Evolutionary conservation across 2,113 vertebrate species (phyloP).

Genomic region (Dascyllus trimaculatus): DNA sequence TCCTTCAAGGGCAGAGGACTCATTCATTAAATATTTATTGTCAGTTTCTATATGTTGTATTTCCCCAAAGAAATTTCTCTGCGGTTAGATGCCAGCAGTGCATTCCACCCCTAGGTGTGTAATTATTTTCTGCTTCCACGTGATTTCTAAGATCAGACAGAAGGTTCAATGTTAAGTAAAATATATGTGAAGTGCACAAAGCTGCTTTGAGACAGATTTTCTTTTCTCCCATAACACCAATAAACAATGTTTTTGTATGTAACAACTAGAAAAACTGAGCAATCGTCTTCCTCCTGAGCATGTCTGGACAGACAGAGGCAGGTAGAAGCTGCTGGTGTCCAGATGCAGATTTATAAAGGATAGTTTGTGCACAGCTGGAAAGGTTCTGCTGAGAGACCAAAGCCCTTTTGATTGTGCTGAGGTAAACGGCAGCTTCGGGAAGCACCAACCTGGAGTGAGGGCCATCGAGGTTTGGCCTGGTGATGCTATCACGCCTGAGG

Average conservation of each 20-base stretch:
- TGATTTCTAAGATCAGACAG: not conserved
- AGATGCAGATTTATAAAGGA: conserved; percentile 21
- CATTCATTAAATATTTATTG: conserved; percentile 9
- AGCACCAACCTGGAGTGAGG: not conserved
- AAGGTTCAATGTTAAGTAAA: not conserved
- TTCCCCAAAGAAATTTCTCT: not conserved
- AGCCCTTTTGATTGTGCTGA: conserved; percentile 35
- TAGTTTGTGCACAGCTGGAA: conserved; percentile 46
- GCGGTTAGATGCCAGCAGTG: not conserved
- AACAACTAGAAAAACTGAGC: not conserved
- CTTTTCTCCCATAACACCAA: not conserved
- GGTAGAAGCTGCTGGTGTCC: conserved; percentile 27
- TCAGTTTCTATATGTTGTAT: not conserved
- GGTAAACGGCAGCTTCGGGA: conserved; percentile 15
- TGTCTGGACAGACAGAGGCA: conserved; percentile 25
- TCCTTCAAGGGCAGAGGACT: conserved; percentile 1
- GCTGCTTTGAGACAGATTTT: not conserved
- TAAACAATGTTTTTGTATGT: conserved; percentile 14
- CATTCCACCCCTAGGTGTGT: not conserved
- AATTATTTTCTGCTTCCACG: not conserved
- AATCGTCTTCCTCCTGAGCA: conserved; percentile 4
- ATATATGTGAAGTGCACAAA: not conserved
- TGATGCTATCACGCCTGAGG: conserved; percentile 25
- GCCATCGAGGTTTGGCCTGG: not conserved
- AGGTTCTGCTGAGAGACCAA: conserved; percentile 13